Evolutionary conservation across 2,113 vertebrate species (phyloP), one percentile per base, ranked within the genome.

Genomic region (Oncorhynchus clarkii): DNA sequence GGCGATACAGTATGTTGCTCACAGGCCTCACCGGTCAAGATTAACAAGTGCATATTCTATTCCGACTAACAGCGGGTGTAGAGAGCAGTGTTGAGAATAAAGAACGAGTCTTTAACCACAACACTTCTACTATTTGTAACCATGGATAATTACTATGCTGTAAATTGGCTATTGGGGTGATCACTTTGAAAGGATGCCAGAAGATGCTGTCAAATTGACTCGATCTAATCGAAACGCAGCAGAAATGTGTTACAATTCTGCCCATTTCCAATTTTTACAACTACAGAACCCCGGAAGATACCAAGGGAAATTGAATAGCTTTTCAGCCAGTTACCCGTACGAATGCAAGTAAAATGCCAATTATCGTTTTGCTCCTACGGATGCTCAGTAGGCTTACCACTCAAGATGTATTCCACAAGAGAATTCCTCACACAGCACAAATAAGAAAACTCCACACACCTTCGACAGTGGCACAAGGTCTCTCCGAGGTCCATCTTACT

Each of bases 1-100:
- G 93, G 92, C 89, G 84, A 92, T 87, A 74, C 91, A 45, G 39
- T 57, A 57, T 77, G 85, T 59, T 91, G 89, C 90, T 93, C 88
- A 92, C 34, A 31, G 45, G 65, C 67, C 57, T 57, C 57, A 29
- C 54, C 48, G 20, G 67, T 39, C 31, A 34, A 34, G 6, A 13
- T 39, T 88, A 92, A 94, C 92, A 18, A 91, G 59, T 60, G 16
- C 51, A 29, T 71, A 45, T 59, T 71, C 74, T 65, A 73, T 75
- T 65, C 74, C 62, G 51, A 54, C 70, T 45, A 27, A 66, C 67
- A 68, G 31, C 16, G 16, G 6, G 54, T 20, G 54, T 14, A 7
- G 16, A 20, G 54, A 20, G 54, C 5, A 18, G 54, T 57, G 54
- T 57, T 18, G 54, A 20, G 4, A 57, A 57, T 45, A 45, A 9